Percentiles rank a stretch among this genome's conserved stretches.
phyloP scores from a whole-genome alignment of 1,140 invertebrate species.

The Apocrypta bakeri region DNA sequence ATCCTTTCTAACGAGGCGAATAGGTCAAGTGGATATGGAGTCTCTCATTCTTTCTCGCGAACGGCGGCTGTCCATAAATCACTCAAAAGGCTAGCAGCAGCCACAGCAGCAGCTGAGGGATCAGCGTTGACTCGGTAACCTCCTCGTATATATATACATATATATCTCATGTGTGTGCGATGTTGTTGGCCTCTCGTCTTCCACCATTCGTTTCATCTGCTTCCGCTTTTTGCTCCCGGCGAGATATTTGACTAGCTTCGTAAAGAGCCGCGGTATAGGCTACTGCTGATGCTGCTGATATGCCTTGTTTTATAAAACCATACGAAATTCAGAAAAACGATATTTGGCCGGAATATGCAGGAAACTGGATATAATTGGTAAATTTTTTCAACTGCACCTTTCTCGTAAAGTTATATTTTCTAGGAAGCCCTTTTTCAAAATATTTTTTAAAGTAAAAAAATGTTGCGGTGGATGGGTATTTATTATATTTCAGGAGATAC shows the following conservation, averaged over 20 bases:
- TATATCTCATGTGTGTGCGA: neutral
- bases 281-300: too few species aligned
- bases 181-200: slow-evolving; percentile 24
- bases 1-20: slow-evolving; percentile 71
- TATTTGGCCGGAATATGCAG: too few species aligned
- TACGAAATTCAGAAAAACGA: too few species aligned
- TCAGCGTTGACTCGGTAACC: slow-evolving; percentile 56
- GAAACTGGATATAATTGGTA: too few species aligned
- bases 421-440: too few species aligned
- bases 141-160: slow-evolving; percentile 25
- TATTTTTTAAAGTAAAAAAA: neutral
- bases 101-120: slow-evolving; percentile 53
- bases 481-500: slow-evolving; percentile 10
- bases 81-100: slow-evolving; percentile 56
- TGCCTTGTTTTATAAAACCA: slow-evolving; percentile 53
- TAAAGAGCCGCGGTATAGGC: too few species aligned
- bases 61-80: slow-evolving; percentile 67
- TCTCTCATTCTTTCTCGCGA: slow-evolving; percentile 40
- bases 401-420: too few species aligned
- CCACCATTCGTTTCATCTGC: slow-evolving; percentile 54
- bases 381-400: too few species aligned
- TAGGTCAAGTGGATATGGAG: slow-evolving; percentile 68
- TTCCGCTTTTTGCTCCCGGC: slow-evolving; percentile 62
- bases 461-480: neutral
- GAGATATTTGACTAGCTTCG: slow-evolving; percentile 9